Base-by-base conservation (phyloP, 2,888 invertebrate species). In the Lepidochitona cinerea region DNA sequence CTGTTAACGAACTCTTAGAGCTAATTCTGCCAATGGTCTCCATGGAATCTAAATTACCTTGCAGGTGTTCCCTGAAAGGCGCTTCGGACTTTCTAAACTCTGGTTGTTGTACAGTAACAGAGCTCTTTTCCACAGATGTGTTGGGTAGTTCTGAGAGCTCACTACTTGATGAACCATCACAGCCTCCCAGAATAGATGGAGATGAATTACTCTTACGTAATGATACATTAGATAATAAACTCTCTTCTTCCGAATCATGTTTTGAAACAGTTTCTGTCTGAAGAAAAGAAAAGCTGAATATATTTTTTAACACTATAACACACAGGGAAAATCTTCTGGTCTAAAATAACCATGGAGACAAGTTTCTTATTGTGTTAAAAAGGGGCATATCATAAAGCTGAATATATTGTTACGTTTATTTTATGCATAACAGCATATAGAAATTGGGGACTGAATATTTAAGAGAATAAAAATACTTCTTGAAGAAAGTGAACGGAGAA, bases 141-240 rank as follows among this genome's bases (percentile, higher is more conserved):
- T 29, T 29, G 23, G 9, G 9, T n/a, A 18, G 35, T 18, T 66
- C 66, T 14, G 14, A 29, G 9, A 14, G 35, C 18, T 66, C 66
- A 66, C 66, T 66, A 26, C 66, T 66, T 4, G 37, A 37, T 18
- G 66, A 66, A 26, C 35, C 18, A 35, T 66, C 66, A 7, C 66
- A 66, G 29, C 33, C 1, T 75, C 83, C 82, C 36, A 83, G 67
- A 37, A 86, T 68, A 14, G 86, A 86, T 1, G 87, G 87, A 9
- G 85, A 84, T 32, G 87, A 87, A 71, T 81, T 84, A 68, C 81
- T 81, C 49, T 77, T 75, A 6, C 76, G 71, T 18, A 79, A 35
- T 23, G 70, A 29, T 32, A 29, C 32, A 29, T 32, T 59, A 32
- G 7, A 29, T 32, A 29, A 12, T 23, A 59, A 26, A 14, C 26